phyloP scores from a whole-genome alignment of 2,113 vertebrate species.

The Meleagris gallopavo region DNA sequence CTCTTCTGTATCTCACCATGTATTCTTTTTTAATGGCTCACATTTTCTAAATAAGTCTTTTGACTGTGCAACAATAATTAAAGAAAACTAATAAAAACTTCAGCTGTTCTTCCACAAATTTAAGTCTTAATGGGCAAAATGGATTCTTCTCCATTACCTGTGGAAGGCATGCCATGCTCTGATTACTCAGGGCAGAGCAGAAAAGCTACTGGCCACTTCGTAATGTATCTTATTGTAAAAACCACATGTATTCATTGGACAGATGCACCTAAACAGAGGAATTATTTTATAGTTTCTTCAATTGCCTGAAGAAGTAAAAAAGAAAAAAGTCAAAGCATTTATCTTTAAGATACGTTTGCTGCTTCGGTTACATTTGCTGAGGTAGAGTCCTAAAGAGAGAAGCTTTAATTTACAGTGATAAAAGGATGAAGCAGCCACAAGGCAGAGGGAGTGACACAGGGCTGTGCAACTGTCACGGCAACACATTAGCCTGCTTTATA shows the following conservation, averaged over 20 bases:
- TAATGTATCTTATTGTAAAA: neutral
- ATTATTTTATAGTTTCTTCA: neutral
- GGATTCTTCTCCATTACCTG: neutral
- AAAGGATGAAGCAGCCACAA: neutral
- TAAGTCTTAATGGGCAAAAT: neutral
- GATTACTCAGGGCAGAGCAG: neutral
- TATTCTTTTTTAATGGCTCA: slow-evolving; percentile 22
- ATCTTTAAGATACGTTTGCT: neutral
- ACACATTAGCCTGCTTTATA: neutral
- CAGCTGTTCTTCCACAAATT: neutral
- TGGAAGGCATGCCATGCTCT: neutral
- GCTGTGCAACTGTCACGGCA: neutral
- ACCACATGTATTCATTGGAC: neutral
- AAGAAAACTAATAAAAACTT: neutral
- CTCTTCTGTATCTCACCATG: neutral
- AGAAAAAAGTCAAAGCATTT: neutral
- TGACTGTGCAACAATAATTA: neutral
- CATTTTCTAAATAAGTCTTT: slow-evolving; percentile 2
- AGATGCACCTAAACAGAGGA: neutral
- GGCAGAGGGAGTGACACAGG: neutral
- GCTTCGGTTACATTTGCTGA: neutral
- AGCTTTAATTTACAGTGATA: neutral
- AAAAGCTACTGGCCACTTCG: neutral
- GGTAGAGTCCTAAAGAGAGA: neutral
- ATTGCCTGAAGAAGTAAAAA: neutral